These are phyloP conservation scores for Phalacrocorax aristotelis DNA, from an alignment of 2,113 vertebrate genomes.

Conservation along the genomic window DNA sequence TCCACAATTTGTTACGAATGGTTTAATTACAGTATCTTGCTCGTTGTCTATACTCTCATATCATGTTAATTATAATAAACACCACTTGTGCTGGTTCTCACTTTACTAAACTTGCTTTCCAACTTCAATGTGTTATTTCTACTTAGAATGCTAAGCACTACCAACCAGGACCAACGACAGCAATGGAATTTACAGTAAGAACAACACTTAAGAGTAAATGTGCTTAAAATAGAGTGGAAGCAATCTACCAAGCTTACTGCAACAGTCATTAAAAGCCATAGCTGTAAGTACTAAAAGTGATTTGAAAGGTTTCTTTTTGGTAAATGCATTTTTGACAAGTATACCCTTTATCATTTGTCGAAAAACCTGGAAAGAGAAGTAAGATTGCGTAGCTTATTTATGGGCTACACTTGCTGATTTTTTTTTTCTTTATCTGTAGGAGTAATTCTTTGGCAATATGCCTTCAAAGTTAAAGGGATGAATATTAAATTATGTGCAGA, in stretches of 20 bases:
- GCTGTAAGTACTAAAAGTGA: neutral
- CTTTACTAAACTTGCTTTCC: neutral
- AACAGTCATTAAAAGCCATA: slow-evolving; percentile 9
- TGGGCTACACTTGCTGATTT: neutral
- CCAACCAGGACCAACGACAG: neutral
- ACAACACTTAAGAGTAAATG: neutral
- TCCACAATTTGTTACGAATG: neutral
- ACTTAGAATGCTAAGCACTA: neutral
- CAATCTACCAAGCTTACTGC: neutral
- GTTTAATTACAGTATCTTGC: neutral
- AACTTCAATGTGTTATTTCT: neutral
- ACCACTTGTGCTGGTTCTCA: neutral
- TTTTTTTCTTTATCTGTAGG: neutral
- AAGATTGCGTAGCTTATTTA: neutral
- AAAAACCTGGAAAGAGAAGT: neutral
- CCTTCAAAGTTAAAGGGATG: slow-evolving; percentile 51
- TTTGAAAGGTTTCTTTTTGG: neutral
- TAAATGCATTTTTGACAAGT: slow-evolving; percentile 23
- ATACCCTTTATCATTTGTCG: neutral
- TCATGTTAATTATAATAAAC: neutral
- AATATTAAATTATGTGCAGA: slow-evolving; percentile 23
- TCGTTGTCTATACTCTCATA: neutral
- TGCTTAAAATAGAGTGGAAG: neutral
- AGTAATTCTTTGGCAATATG: slow-evolving; percentile 38
- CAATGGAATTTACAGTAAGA: neutral